Evolutionary conservation across 2,888 invertebrate species (phyloP), one percentile per base, ranked within the genome.

Genomic region (Scotopteryx bipunctaria): DNA sequence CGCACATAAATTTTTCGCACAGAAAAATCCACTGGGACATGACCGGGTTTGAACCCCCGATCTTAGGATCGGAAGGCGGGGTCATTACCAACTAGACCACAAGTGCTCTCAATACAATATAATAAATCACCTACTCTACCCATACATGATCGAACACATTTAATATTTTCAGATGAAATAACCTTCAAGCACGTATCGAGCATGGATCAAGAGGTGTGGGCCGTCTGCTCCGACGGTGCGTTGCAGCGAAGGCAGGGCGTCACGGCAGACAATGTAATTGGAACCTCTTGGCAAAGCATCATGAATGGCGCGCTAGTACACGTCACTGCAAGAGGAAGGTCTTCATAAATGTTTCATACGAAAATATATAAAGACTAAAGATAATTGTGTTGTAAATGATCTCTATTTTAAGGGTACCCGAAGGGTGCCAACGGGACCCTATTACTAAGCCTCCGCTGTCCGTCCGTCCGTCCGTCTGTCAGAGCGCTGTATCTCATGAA

Each of bases 231-330:
- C 37, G 94, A 94, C 58, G 95, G 95, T 8, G 89, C 92, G 14
- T 83, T 96, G 37, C 93, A 94, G 57, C 92, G 94, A 52, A 91
- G 97, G 45, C 92, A 94, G 57, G 97, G 97, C 11, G 93, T 97
- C 25, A 94, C 95, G 6, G 78, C 87, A 33, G 92, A 92, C 25
- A 94, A 94, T 85, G 94, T 94, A 1, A 92, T 93, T 46, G 97
- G 97, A 38, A 92, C 93, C 19, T 94, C 94, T 17, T 98, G 97
- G 97, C 94, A 93, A 69, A 86, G 92, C 32, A 94, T 95, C 21
- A 93, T 95, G 37, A 57, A 73, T 15, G 79, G 92, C 59, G 86
- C 87, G 63, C 56, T 83, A n/a, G 73, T 78, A 1, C 83, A 91
- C 46, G 84, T 86, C 9, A 74, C 86, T 0, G 80, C 84, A 1